Evolutionary conservation across 2,888 invertebrate genomes (phyloP).

Genomic region (Scrobipalpa costella): DNA sequence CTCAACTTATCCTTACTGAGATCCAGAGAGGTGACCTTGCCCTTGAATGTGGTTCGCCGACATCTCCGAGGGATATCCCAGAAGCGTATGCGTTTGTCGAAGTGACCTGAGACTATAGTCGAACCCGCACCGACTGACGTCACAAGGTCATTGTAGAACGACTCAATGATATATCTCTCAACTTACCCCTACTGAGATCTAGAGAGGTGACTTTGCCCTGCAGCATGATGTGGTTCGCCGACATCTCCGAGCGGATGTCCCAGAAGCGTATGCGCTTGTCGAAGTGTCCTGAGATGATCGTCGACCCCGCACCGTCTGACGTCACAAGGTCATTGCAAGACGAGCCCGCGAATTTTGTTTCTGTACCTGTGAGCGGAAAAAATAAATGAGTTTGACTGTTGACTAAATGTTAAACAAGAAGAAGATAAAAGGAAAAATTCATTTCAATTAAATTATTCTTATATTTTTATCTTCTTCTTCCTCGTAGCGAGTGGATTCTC

Average conservation of each 20-base stretch:
- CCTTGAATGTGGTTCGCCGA: too few relatives aligned
- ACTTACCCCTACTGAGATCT: conserved; percentile 93
- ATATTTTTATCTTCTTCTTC: not conserved
- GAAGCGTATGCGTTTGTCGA: too few relatives aligned
- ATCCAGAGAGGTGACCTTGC: too few relatives aligned
- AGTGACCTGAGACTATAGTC: too few relatives aligned
- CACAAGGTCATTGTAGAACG: too few relatives aligned
- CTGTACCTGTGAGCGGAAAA: conserved; percentile 91
- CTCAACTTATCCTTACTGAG: too few relatives aligned
- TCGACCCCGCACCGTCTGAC: conserved; percentile 91
- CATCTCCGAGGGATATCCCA: too few relatives aligned
- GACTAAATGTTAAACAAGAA: too few relatives aligned
- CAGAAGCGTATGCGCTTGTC: conserved; percentile 98
- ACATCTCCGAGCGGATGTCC: conserved; percentile 95
- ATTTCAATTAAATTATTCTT: not conserved
- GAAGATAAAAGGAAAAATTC: not conserved
- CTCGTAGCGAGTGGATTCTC: too few relatives aligned
- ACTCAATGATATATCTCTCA: too few relatives aligned
- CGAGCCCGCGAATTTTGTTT: conserved; percentile 97
- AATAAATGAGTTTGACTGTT: too few relatives aligned
- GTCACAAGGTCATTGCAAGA: conserved; percentile 98
- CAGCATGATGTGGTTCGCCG: conserved; percentile 91
- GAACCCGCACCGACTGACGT: too few relatives aligned
- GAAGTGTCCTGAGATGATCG: conserved; percentile 98
- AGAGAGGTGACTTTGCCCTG: conserved; percentile 97